Base-by-base conservation (phyloP, 2,888 invertebrate genomes). In the Dicyrtomina minuta region DNA sequence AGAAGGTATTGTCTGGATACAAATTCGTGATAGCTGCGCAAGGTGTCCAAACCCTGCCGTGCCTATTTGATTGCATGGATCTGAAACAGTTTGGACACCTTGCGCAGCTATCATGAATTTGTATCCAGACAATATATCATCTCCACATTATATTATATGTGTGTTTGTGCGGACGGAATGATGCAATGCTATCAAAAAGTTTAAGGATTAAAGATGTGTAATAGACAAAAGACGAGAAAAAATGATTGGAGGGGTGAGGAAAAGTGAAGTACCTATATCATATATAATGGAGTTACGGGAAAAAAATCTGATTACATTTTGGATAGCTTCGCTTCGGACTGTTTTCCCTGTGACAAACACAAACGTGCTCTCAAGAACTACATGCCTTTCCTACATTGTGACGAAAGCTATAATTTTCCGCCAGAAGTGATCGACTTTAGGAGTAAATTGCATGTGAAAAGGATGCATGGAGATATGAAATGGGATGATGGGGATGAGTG, bases 371-470 rank as follows among this genome's bases (percentile, higher is more conserved):
- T 55, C 43, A 41, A 55, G 46, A 46, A 61, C 53, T 46, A 20
- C 55, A 43, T n/a, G 51, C 39, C 24, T 22, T 46, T 22, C 44
- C 17, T 6, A 17, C 58, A 17, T 27, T 58, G 27, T 58, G 15
- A 39, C 55, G 49, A 68, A 68, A 56, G 44, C 44, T 68, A 55
- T 68, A 68, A 68, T 68, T 68, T 68, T 61, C 68, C 22, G 24
- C 68, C 41, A 62, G 62, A 62, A 68, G 61, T 60, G 59, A 67
- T 68, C 55, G 62, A 39, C 55, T 62, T 56, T 56, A 51, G 53
- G 55, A 62, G 53, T 67, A 68, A 68, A 68, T 68, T 68, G 62
- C 68, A 56, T 68, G 68, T 62, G 68, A 68, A 68, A 62, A 62
- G 44, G 43, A 51, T 53, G 46, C 27, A 27, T 27, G 33, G 33